Base-by-base conservation (phyloP, 1,140 invertebrate species). In the Lordiphosa stackelbergi region DNA sequence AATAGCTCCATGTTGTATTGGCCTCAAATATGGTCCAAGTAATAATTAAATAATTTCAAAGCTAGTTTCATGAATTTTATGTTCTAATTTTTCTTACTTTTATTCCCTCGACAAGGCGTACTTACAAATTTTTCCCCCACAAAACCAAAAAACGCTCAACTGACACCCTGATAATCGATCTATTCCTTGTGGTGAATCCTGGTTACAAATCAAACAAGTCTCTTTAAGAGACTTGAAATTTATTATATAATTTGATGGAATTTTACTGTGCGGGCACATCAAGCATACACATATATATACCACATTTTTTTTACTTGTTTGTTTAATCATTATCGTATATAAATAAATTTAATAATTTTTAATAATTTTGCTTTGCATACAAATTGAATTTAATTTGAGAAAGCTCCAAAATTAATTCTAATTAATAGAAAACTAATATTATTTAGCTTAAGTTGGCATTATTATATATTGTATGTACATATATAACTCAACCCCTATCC, bases 321-420 rank as follows among this genome's bases (percentile, higher is more conserved):
- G 9, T 53, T 24, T n/a, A 43, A 48, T 54, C 54, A n/a, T 42
- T 51, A 34, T 6, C 28, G n/a, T 41, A 41, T 24, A 41, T 41
- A 28, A 24, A 40, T 19, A 16, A 24, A 16, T 35, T 35, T 47
- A 40, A 40, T 34, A 19, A 22, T 19, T 41, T 35, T 35, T 55
- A 28, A 68, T 73, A 37, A 60, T 77, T 75, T 68, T 31, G 61
- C 72, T 75, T 68, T 31, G 61, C 72, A 40, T 63, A 59, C 59
- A 40, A 75, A 58, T 63, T 70, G 56, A 59, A 62, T 53, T 68
- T 54, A 24, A 65, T 31, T 31, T 31, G 7, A 53, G 42, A 68
- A 70, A 56, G 51, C 58, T 54, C 65, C 34, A 69, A 63, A 62
- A 75, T 61, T 70, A 54, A 66, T 75, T 59, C 43, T 59, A 69